Percentiles rank a stretch among this genome's conserved stretches.
phyloP scores from a whole-genome alignment of 2,888 invertebrate genomes.

The Panopea generosa region DNA sequence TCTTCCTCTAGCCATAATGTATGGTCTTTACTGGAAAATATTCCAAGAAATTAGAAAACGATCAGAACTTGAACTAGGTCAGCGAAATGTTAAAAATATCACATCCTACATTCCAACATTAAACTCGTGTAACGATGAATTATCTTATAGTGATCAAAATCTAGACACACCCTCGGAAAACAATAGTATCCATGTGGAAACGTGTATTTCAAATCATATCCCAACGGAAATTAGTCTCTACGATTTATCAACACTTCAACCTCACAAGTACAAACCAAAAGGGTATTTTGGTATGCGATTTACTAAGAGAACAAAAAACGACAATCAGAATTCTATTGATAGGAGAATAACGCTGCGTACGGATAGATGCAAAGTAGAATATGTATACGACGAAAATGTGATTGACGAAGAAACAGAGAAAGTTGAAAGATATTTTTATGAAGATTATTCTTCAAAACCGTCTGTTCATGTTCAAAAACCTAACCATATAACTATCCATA shows the following conservation, averaged over 20 bases:
- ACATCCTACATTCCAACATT: conserved; percentile 51
- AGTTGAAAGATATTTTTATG: conserved; percentile 79
- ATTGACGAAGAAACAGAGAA: conserved; percentile 81
- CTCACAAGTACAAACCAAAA: conserved; percentile 11
- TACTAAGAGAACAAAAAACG: conserved; percentile 29
- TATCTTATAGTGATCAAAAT: conserved; percentile 55
- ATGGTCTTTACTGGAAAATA: conserved; percentile 85
- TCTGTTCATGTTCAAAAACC: conserved; percentile 27
- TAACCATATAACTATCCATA: conserved; percentile 42
- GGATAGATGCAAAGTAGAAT: conserved; percentile 73
- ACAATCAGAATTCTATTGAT: conserved; percentile 7
- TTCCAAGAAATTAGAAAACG: conserved; percentile 86
- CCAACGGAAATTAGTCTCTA: conserved; percentile 33
- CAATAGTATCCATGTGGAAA: conserved; percentile 34
- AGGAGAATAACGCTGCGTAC: conserved; percentile 1
- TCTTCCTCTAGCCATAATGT: conserved; percentile 86
- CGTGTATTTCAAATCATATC: conserved; percentile 14
- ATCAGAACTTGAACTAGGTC: conserved; percentile 84
- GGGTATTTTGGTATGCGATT: conserved; percentile 45
- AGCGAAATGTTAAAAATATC: conserved; percentile 68
- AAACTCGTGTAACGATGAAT: conserved; percentile 43
- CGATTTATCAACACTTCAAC: conserved; percentile 20
- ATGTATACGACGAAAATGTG: conserved; percentile 83
- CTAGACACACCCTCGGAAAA: conserved; percentile 46
- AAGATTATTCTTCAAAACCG: conserved; percentile 69